Evolutionary conservation across 2,888 invertebrate genomes (phyloP).

Genomic region (Timandra comae): DNA sequence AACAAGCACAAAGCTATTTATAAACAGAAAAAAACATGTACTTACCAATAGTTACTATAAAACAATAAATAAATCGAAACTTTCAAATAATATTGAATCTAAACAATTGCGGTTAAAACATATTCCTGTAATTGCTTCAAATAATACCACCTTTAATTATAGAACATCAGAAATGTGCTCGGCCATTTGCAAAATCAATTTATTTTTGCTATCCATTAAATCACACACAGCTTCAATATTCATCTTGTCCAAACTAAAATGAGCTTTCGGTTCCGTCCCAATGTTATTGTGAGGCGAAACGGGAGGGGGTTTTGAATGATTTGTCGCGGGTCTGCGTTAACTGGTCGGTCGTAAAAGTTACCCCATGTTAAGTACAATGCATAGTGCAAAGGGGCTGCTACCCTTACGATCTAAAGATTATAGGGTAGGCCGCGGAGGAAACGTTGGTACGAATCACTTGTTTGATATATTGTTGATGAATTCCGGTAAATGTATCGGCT

Average conservation of each 20-base stretch:
- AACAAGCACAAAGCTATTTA: no score
- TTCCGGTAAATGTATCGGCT: slow-evolving; percentile 21
- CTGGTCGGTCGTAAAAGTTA: slow-evolving; percentile 63
- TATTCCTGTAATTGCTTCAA: not conserved
- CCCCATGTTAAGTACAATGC: slow-evolving; percentile 68
- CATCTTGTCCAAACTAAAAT: slow-evolving; percentile 30
- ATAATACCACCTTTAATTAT: slow-evolving; percentile 26
- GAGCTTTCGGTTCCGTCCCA: slow-evolving; percentile 31
- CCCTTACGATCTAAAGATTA: slow-evolving; percentile 48
- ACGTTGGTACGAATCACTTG: slow-evolving; percentile 53
- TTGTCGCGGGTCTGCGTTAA: slow-evolving; percentile 32
- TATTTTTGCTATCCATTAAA: slow-evolving; percentile 68
- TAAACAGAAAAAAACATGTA: no score
- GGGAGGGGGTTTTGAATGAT: slow-evolving; percentile 35
- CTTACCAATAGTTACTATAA: no score
- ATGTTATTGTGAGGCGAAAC: slow-evolving; percentile 19
- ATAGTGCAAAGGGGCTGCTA: slow-evolving; percentile 60
- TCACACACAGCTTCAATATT: slow-evolving; percentile 61
- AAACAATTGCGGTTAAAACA: not conserved
- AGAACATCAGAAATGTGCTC: slow-evolving; percentile 35
- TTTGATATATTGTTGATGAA: slow-evolving; percentile 35
- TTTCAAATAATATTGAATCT: no score
- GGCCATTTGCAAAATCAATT: slow-evolving; percentile 65
- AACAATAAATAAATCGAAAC: no score
- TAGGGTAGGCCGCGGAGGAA: slow-evolving; percentile 45